Evolutionary conservation across 2,113 vertebrate genomes (phyloP).

Genomic region (Gobius niger): DNA sequence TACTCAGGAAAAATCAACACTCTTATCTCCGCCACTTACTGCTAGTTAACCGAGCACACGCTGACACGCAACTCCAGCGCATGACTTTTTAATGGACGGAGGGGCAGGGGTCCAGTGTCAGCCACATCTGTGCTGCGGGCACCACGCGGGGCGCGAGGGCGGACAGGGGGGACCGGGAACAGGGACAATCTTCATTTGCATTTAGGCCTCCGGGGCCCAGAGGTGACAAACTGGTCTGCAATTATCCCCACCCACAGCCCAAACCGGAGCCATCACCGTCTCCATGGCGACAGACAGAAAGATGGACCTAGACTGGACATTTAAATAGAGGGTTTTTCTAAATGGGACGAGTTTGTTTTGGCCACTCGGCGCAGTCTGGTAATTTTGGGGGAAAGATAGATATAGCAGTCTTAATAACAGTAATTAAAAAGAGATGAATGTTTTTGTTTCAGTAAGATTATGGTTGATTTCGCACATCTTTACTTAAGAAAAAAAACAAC

Average conservation of each 20-base stretch:
- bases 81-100: not conserved
- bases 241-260: conserved; percentile 42
- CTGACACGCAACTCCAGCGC: not conserved
- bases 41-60: not conserved
- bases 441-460: too few relatives aligned
- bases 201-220: not conserved
- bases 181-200: conserved; percentile 14
- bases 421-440: too few relatives aligned
- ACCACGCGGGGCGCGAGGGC: too few relatives aligned
- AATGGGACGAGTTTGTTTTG: not conserved
- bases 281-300: conserved; percentile 42
- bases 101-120: conserved; percentile 9
- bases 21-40: too few relatives aligned
- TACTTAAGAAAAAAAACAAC: too few relatives aligned
- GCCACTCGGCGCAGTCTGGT: too few relatives aligned
- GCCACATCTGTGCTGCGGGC: conserved; percentile 8
- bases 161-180: not conserved
- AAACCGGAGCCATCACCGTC: conserved; percentile 16
- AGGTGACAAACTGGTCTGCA: conserved; percentile 9
- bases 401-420: too few relatives aligned
- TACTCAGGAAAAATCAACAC: too few relatives aligned
- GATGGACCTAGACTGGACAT: not conserved
- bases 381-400: too few relatives aligned
- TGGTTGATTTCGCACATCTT: too few relatives aligned
- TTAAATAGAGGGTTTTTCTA: not conserved